Evolutionary conservation across 2,797 vertebrate species (phyloP).

Genomic region (Benthosema pterotum): DNA sequence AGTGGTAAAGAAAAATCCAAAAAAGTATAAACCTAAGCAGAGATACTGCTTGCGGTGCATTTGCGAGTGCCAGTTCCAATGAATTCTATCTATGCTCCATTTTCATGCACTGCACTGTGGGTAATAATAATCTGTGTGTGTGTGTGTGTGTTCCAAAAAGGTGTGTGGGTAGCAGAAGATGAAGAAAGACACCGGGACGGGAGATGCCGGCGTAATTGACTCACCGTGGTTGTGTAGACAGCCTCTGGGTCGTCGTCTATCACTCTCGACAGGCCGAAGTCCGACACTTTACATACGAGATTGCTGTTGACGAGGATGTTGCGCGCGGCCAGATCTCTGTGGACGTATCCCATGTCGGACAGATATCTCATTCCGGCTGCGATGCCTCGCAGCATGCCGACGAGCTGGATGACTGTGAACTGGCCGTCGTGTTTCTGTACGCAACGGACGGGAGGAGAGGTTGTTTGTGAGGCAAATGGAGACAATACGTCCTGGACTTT

Average conservation of each 20-base stretch:
- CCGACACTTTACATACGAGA: constrained; percentile 99
- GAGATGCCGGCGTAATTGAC: constrained; percentile 61
- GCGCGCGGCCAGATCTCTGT: constrained; percentile 95
- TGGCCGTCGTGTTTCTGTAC: constrained; percentile 95
- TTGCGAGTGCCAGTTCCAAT: no score
- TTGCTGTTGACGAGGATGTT: constrained; percentile 99
- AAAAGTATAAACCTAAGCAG: no score
- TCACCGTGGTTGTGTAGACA: constrained; percentile 98
- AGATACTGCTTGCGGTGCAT: no score
- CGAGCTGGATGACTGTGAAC: constrained; percentile 97
- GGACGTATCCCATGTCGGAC: constrained; percentile 98
- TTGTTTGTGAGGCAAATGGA: no score
- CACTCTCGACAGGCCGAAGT: constrained; percentile 97
- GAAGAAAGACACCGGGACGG: no score
- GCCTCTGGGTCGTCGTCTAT: constrained; percentile 98
- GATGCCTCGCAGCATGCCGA: constrained; percentile 97
- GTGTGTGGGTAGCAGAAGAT: background rate
- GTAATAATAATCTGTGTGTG: constrained; percentile 30
- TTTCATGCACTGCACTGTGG: no score
- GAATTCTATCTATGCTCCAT: no score
- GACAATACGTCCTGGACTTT: no score
- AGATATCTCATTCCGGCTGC: constrained; percentile 98
- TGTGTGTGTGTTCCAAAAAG: constrained; percentile 51
- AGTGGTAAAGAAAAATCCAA: no score
- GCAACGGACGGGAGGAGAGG: no score